Conservation (phyloP, 2,888 invertebrate species). For the Macrophya annulata region DNA sequence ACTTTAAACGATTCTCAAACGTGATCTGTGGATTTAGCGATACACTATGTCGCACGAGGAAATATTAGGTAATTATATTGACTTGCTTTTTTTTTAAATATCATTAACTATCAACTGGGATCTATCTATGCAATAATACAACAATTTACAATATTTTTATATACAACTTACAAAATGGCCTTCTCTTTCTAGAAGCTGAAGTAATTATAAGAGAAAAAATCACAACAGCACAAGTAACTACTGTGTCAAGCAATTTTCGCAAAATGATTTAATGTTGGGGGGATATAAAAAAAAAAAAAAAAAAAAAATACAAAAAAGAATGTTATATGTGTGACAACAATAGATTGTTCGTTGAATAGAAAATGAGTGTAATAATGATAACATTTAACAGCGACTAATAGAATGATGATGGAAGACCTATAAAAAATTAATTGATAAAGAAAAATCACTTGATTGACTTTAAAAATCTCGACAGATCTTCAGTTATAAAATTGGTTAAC, state of each 20-base stretch:
- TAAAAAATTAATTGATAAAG: neutral
- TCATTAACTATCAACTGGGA: constrained; percentile 23
- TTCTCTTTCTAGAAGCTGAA: constrained; percentile 37
- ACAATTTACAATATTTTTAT: constrained; percentile 39
- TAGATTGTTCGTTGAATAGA: neutral
- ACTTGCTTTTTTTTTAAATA: constrained; percentile 19
- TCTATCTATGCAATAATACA: constrained; percentile 34
- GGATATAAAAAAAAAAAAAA: neutral
- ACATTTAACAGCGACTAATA: constrained; percentile 5
- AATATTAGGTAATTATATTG: constrained; percentile 40
- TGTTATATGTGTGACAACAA: neutral
- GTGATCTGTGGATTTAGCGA: constrained; percentile 29
- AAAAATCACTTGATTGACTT: neutral
- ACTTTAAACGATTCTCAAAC: constrained; percentile 42
- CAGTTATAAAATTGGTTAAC: constrained; percentile 23
- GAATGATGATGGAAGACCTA: constrained; percentile 44
- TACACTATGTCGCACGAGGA: neutral
- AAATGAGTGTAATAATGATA: constrained; percentile 10
- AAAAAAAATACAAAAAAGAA: neutral
- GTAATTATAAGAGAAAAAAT: neutral
- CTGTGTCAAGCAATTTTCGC: constrained; percentile 27
- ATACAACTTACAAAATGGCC: constrained; percentile 34
- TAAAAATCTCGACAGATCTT: neutral
- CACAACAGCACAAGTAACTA: constrained; percentile 12
- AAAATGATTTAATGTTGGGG: neutral